Conservation (phyloP, 1,140 invertebrate species). For the Zaprionus ornatus region DNA sequence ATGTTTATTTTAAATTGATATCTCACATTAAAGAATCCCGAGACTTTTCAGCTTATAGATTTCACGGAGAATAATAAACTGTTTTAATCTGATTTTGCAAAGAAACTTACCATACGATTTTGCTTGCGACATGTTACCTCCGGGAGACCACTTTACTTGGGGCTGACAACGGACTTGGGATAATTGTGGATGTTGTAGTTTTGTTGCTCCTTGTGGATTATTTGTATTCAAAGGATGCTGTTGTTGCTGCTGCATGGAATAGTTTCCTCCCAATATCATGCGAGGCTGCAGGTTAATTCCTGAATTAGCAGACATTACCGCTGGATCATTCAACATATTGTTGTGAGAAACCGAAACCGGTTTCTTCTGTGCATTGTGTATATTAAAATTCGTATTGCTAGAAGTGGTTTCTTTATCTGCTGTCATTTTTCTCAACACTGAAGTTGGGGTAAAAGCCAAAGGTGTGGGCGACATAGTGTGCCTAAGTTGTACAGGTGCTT, state of each 20-base stretch:
- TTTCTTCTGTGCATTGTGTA: slow-evolving; percentile 70
- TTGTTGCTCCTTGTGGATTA: slow-evolving; percentile 51
- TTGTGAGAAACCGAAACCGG: slow-evolving; percentile 54
- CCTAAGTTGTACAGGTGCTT: neutral
- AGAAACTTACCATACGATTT: slow-evolving; percentile 58
- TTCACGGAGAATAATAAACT: too few species aligned
- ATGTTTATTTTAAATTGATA: too few species aligned
- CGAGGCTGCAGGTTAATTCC: slow-evolving; percentile 54
- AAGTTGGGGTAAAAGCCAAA: slow-evolving; percentile 94
- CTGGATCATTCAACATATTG: slow-evolving; percentile 33
- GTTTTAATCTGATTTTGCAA: neutral
- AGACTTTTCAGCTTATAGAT: too few species aligned
- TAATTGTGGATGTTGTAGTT: slow-evolving; percentile 42
- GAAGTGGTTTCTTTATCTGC: slow-evolving; percentile 89
- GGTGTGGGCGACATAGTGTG: slow-evolving; percentile 86
- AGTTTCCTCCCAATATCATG: slow-evolving; percentile 78
- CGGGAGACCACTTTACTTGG: slow-evolving; percentile 63
- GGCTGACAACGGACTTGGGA: slow-evolving; percentile 36
- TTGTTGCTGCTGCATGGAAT: slow-evolving; percentile 29
- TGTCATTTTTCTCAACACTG: slow-evolving; percentile 96
- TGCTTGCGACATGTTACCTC: slow-evolving; percentile 52
- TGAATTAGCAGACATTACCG: slow-evolving; percentile 29
- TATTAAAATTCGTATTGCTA: slow-evolving; percentile 66
- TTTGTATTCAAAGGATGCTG: slow-evolving; percentile 33
- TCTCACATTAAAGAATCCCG: too few species aligned